phyloP scores from a whole-genome alignment of 2,113 vertebrate species.

The Xenus cinereus region DNA sequence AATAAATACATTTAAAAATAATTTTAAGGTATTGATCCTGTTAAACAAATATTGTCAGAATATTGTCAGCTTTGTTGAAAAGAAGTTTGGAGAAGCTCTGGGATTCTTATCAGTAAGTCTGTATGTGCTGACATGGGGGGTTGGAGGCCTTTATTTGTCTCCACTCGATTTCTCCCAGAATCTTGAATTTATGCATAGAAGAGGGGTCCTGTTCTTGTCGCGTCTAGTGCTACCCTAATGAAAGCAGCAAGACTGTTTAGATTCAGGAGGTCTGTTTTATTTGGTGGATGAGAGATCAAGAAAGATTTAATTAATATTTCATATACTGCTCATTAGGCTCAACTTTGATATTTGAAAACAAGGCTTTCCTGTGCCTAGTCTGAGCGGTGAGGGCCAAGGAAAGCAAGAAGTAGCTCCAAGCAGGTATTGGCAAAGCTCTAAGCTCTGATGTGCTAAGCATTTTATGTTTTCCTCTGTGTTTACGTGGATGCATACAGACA shows the following conservation, averaged over 20 bases:
- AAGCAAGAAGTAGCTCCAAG: not conserved
- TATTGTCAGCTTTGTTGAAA: not conserved
- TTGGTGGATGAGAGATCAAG: not conserved
- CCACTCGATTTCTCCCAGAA: not conserved
- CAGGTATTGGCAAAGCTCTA: not conserved
- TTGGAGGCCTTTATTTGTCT: not conserved
- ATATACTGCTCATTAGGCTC: not conserved
- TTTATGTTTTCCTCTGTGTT: not conserved
- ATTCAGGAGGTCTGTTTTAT: not conserved
- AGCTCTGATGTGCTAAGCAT: not conserved
- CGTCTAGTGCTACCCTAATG: not conserved
- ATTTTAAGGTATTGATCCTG: not conserved
- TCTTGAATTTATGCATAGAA: not conserved
- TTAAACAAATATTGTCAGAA: not conserved
- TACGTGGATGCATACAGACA: not conserved
- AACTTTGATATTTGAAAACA: not conserved
- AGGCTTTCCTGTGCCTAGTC: not conserved
- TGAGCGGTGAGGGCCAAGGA: not conserved
- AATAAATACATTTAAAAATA: not conserved
- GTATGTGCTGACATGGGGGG: rapidly evolving
- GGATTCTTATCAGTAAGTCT: not conserved
- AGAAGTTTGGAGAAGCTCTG: not conserved
- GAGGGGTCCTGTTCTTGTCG: not conserved
- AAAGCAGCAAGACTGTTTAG: not conserved
- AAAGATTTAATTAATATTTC: not conserved